Evolutionary conservation across 2,113 vertebrate genomes (phyloP).

Genomic region (Prunella himalayana): DNA sequence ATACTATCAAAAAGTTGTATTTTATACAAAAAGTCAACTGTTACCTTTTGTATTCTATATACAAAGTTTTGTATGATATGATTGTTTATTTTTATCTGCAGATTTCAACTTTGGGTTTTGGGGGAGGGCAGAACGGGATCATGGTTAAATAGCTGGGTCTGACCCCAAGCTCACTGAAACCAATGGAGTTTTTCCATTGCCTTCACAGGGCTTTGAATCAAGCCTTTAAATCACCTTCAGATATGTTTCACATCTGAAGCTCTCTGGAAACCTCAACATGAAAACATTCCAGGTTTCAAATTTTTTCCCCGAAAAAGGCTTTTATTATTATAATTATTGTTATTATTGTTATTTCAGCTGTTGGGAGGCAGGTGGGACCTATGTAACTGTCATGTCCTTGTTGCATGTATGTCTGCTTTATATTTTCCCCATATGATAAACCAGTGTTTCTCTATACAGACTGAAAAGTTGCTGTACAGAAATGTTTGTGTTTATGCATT

Average conservation of each 20-base stretch:
- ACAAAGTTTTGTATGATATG: constrained; percentile 77
- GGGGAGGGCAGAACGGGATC: constrained; percentile 51
- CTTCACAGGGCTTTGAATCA: constrained; percentile 52
- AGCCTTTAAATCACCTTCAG: constrained; percentile 60
- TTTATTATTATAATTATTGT: constrained; percentile 39
- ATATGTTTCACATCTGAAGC: constrained; percentile 52
- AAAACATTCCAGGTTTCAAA: constrained; percentile 76
- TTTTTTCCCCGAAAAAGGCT: constrained; percentile 24
- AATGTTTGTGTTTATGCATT: constrained; percentile 61
- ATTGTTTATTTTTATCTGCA: constrained; percentile 79
- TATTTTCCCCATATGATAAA: constrained; percentile 71
- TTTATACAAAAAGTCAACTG: constrained; percentile 79
- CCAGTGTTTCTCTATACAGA: constrained; percentile 70
- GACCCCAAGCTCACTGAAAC: constrained; percentile 43
- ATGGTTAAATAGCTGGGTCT: constrained; percentile 57
- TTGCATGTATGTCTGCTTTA: constrained; percentile 72
- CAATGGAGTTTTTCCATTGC: constrained; percentile 54
- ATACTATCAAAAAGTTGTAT: constrained; percentile 81
- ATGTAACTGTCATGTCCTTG: constrained; percentile 64
- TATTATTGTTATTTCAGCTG: constrained; percentile 50
- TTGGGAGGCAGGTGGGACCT: constrained; percentile 51
- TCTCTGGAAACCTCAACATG: constrained; percentile 69
- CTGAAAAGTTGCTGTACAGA: constrained; percentile 67
- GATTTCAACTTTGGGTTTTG: constrained; percentile 62
- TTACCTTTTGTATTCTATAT: constrained; percentile 84